Percentiles rank a stretch among this genome's conserved stretches.
Evolutionary conservation across 1,140 invertebrate species (phyloP).

Genomic region (Bombus turneri): DNA sequence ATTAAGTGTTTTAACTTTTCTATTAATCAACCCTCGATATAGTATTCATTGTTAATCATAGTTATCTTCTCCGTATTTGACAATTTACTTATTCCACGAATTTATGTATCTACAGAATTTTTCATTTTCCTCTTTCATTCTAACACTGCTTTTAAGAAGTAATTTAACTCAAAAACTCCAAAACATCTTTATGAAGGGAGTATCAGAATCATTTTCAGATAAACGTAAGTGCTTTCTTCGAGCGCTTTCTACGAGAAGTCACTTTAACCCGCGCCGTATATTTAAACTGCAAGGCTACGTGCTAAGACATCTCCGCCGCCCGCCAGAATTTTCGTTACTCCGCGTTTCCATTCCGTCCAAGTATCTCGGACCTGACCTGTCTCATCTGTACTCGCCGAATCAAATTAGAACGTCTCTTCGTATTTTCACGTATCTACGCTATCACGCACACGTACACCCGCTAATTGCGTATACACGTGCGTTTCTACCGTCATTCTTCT

Average conservation of each 20-base stretch:
- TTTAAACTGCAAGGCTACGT: slow-evolving; percentile 12
- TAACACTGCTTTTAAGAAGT: not conserved
- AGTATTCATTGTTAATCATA: too few species aligned
- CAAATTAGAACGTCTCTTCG: slow-evolving; percentile 22
- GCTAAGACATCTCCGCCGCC: not conserved
- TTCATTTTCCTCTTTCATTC: too few species aligned
- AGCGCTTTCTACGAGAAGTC: not conserved
- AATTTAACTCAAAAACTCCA: not conserved
- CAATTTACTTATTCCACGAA: too few species aligned
- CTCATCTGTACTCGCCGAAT: not conserved
- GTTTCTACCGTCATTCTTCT: not conserved
- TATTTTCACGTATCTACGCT: slow-evolving; percentile 15
- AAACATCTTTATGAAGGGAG: not conserved
- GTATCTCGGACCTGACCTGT: not conserved
- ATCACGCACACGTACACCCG: not conserved
- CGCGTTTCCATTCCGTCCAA: slow-evolving; percentile 22
- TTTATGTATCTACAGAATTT: too few species aligned
- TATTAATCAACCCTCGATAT: too few species aligned
- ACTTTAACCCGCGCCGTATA: not conserved
- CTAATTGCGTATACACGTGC: slow-evolving; percentile 7
- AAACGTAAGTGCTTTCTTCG: not conserved
- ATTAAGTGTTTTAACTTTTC: too few species aligned
- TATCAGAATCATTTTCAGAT: too few species aligned
- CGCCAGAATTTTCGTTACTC: slow-evolving; percentile 32
- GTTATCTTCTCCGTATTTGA: too few species aligned